Evolutionary conservation across 2,888 invertebrate species (phyloP).

Genomic region (Nomada ferruginata): DNA sequence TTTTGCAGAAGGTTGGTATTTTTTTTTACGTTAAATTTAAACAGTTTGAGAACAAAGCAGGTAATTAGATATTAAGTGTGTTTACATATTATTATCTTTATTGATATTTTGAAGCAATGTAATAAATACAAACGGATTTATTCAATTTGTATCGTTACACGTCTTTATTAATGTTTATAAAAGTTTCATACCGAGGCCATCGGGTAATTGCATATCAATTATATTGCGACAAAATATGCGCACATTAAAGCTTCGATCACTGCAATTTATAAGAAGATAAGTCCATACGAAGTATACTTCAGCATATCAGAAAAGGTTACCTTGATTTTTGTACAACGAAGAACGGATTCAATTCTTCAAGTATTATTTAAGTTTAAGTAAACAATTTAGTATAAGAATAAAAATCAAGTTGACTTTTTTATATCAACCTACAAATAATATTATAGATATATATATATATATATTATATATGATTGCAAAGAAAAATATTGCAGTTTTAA

Average conservation of each 20-base stretch:
- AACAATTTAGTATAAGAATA: neutral
- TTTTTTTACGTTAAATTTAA: slow-evolving; percentile 51
- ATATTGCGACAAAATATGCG: slow-evolving; percentile 54
- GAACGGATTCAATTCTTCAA: neutral
- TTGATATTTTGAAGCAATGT: slow-evolving; percentile 55
- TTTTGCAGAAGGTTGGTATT: slow-evolving; percentile 96
- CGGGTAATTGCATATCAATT: slow-evolving; percentile 27
- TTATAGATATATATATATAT: neutral
- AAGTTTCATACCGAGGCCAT: neutral
- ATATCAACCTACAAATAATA: slow-evolving; percentile 12
- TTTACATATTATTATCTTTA: slow-evolving; percentile 44
- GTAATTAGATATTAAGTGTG: slow-evolving; percentile 62
- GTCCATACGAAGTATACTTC: slow-evolving; percentile 20
- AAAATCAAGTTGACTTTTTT: slow-evolving; percentile 34
- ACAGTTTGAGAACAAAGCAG: slow-evolving; percentile 45
- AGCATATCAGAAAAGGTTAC: slow-evolving; percentile 15
- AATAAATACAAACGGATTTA: slow-evolving; percentile 16
- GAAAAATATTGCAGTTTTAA: neutral
- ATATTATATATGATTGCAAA: slow-evolving; percentile 11
- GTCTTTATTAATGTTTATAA: neutral
- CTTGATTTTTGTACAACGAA: slow-evolving; percentile 28
- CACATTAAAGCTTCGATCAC: slow-evolving; percentile 53
- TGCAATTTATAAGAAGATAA: slow-evolving; percentile 33
- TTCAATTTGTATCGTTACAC: neutral
- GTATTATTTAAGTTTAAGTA: neutral